Conservation (phyloP, 2,113 vertebrate species). For the Garra rufa region DNA sequence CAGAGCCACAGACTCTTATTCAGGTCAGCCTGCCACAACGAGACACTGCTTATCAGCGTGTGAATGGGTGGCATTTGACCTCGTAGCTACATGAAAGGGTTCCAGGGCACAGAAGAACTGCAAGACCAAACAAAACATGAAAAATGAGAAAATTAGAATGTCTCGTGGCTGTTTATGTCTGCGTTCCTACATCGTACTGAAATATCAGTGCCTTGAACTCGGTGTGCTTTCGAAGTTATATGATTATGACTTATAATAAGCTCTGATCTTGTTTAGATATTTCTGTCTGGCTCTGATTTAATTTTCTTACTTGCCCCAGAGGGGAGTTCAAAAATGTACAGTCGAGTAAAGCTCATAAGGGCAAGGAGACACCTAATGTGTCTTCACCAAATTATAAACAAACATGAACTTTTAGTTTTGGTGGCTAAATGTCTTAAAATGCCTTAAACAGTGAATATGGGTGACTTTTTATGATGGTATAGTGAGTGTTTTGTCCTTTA, state of each 20-base stretch:
- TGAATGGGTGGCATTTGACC: not conserved
- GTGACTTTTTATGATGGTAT: not conserved
- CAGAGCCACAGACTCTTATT: not conserved
- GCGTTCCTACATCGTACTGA: not conserved
- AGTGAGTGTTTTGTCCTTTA: not conserved
- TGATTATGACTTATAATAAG: not conserved
- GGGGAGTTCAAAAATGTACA: not conserved
- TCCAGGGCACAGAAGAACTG: not conserved
- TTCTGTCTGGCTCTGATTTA: not conserved
- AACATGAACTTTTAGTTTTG: not conserved
- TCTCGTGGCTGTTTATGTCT: constrained; percentile 17
- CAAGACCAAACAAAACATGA: not conserved
- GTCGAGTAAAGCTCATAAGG: not conserved
- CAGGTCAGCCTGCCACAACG: not conserved
- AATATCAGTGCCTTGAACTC: constrained; percentile 3
- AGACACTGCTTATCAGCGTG: not conserved
- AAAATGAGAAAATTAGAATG: not conserved
- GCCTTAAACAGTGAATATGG: not conserved
- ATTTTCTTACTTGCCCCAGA: not conserved
- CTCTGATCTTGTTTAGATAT: constrained; percentile 24
- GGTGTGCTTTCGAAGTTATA: not conserved
- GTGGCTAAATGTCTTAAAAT: not conserved
- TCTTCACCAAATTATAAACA: not conserved
- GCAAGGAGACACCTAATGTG: not conserved
- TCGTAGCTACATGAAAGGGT: not conserved